These are phyloP conservation scores for Drosophila hamatofila DNA, from an alignment of 2,888 invertebrate genomes.

Conservation along the genomic window DNA sequence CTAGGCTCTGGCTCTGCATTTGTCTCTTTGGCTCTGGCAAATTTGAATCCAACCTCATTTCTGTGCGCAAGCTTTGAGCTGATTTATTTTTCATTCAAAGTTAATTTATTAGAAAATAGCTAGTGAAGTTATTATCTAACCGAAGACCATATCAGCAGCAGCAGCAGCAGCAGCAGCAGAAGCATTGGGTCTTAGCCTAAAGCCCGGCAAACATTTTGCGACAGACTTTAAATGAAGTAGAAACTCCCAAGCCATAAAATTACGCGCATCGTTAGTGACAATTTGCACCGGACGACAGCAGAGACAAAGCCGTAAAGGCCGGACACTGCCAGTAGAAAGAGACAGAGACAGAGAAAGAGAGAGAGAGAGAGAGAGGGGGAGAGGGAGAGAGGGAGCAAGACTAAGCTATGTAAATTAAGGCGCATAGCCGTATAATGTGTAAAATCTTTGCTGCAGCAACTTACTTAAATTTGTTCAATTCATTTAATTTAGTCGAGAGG, in stretches of 20 bases:
- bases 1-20: not conserved
- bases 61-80: constrained; percentile 59
- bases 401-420: constrained; percentile 68
- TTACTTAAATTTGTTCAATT: constrained; percentile 70
- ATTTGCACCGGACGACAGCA: constrained; percentile 73
- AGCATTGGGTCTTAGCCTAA: constrained; percentile 62
- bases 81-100: constrained; percentile 78
- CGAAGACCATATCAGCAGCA: constrained; percentile 62
- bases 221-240: constrained; percentile 77
- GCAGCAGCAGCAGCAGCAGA: constrained; percentile 17
- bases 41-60: constrained; percentile 16
- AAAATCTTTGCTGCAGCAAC: constrained; percentile 59
- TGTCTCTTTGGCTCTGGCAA: not conserved
- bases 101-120: constrained; percentile 80
- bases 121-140: constrained; percentile 77
- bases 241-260: constrained; percentile 80
- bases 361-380: not conserved
- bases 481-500: constrained; percentile 49
- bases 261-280: constrained; percentile 83
- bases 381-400: constrained; percentile 11
- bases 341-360: not conserved
- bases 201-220: constrained; percentile 60
- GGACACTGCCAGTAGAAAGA: constrained; percentile 30
- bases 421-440: constrained; percentile 57
- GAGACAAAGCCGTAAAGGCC: constrained; percentile 48